Conservation (phyloP, 37 sponge, comb jelly and placozoan species). For the Cladorhizidae sp. region DNA sequence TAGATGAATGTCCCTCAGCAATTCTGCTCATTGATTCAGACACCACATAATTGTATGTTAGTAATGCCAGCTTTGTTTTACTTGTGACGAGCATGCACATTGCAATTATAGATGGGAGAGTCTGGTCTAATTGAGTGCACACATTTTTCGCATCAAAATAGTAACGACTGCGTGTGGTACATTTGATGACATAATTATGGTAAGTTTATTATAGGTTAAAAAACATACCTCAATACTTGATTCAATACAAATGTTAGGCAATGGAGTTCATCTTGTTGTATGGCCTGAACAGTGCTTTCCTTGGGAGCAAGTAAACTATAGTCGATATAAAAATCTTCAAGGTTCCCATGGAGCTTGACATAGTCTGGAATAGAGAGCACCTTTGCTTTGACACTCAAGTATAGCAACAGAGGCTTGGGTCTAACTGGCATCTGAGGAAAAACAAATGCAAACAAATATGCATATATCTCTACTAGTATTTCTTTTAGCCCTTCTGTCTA, state of each 20-base stretch:
- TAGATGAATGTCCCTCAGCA: too few relatives aligned
- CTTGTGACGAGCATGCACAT: too few relatives aligned
- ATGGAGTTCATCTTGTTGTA: constrained; percentile 32
- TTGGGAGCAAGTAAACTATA: neutral
- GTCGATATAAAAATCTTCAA: constrained; percentile 56
- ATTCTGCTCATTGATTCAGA: too few relatives aligned
- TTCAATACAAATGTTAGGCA: constrained; percentile 18
- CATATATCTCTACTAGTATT: too few relatives aligned
- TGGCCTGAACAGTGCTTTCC: neutral
- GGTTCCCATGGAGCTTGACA: constrained; percentile 26
- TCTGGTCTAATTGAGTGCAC: too few relatives aligned
- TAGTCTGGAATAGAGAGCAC: constrained; percentile 79
- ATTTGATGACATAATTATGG: too few relatives aligned
- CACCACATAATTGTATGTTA: too few relatives aligned
- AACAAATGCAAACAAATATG: neutral
- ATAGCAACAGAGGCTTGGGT: constrained; percentile 52
- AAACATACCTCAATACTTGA: constrained; percentile 58
- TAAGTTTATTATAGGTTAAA: neutral
- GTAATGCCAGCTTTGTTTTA: too few relatives aligned
- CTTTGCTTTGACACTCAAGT: constrained; percentile 68
- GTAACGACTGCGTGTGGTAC: too few relatives aligned
- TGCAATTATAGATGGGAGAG: too few relatives aligned
- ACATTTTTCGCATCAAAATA: too few relatives aligned
- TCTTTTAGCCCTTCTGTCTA: too few relatives aligned
- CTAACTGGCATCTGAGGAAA: constrained; percentile 49